Percentiles rank a stretch among this genome's conserved stretches.
phyloP scores from a whole-genome alignment of 2,797 vertebrate species.

The Avahi laniger region DNA sequence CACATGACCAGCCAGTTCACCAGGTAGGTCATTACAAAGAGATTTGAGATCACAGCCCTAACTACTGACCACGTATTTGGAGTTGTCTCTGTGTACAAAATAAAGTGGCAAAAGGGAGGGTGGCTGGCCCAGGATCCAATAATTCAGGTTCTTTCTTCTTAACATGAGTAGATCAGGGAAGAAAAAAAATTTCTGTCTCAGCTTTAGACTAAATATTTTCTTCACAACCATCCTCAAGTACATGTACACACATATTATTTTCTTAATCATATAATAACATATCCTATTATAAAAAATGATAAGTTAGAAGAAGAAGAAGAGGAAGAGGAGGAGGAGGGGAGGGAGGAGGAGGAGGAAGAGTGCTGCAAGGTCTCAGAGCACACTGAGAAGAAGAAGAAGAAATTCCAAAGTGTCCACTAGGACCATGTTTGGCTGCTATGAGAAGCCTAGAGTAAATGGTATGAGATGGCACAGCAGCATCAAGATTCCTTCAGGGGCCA shows the following conservation, averaged over 20 bases:
- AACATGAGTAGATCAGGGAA: not conserved
- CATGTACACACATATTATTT: not conserved
- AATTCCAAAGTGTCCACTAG: not conserved
- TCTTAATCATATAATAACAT: not conserved
- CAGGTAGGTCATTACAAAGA: not conserved
- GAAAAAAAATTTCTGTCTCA: not conserved
- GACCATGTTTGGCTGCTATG: not conserved
- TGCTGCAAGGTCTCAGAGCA: too few species aligned
- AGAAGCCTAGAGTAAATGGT: not conserved
- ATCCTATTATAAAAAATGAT: not conserved
- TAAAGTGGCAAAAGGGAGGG: not conserved
- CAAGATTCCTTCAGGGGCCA: not conserved
- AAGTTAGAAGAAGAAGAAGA: not conserved
- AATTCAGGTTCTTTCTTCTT: not conserved
- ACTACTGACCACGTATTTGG: not conserved
- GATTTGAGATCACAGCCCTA: not conserved
- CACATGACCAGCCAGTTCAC: not conserved
- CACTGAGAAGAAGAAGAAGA: too few species aligned
- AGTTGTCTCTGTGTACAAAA: not conserved
- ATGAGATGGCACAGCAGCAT: not conserved
- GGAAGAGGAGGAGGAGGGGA: too few species aligned
- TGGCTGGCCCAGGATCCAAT: not conserved
- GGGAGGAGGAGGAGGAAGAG: too few species aligned
- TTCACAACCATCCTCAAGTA: not conserved
- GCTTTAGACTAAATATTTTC: constrained; percentile 4